These are phyloP conservation scores for Megalopta genalis DNA, from an alignment of 1,140 invertebrate species.

Conservation along the genomic window DNA sequence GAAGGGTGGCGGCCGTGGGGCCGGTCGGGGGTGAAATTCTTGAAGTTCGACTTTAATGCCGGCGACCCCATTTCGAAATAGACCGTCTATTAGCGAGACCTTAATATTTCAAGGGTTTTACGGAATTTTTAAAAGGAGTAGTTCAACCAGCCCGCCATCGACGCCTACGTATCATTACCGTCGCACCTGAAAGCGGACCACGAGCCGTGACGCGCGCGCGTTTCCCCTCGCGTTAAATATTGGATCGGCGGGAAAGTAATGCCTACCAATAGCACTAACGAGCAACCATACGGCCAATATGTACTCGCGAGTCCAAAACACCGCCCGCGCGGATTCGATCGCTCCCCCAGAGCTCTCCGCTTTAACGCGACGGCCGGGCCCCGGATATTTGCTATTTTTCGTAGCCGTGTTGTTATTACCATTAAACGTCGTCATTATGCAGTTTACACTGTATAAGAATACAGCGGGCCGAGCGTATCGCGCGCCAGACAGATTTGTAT, in stretches of 20 bases:
- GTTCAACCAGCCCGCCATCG: conserved; percentile 16
- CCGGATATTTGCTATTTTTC: background rate
- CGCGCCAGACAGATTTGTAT: too few species aligned
- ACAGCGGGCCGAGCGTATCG: too few species aligned
- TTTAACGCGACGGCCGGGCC: too few species aligned
- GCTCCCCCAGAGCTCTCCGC: too few species aligned
- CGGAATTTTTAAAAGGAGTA: conserved; percentile 41
- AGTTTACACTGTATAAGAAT: too few species aligned
- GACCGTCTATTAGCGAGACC: conserved; percentile 47
- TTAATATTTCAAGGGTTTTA: conserved; percentile 52
- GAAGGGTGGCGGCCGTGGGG: too few species aligned
- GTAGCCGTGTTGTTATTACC: too few species aligned
- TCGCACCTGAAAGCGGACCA: background rate
- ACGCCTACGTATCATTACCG: background rate
- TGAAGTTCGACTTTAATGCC: conserved; percentile 59
- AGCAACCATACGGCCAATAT: background rate
- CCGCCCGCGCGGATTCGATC: background rate
- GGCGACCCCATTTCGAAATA: conserved; percentile 54
- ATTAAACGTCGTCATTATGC: too few species aligned
- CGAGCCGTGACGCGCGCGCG: background rate
- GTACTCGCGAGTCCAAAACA: background rate
- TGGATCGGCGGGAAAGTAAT: too few species aligned
- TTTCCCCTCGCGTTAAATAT: background rate
- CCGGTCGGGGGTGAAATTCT: conserved; percentile 41
- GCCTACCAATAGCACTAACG: too few species aligned